Evolutionary conservation across 2,113 vertebrate genomes (phyloP), one percentile per base, ranked within the genome.

Genomic region (Orcinus orca): DNA sequence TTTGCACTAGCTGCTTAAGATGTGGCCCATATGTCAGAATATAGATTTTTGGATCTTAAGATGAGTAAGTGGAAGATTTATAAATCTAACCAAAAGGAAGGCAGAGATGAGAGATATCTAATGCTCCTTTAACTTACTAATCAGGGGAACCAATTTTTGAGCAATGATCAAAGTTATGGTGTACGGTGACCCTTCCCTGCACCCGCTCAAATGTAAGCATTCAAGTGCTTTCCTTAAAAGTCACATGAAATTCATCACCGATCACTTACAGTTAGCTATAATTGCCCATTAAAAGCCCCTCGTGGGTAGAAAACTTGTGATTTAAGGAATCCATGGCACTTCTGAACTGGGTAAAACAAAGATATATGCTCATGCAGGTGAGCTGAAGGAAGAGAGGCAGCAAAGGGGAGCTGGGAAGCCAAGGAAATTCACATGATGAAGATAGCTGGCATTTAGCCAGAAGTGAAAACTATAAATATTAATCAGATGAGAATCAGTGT

Each of bases 401-500:
- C 89, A 73, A 79, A 95, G 60, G 26, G 17, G n/a, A 90, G 44
- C 41, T 47, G 50, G 25, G 55, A 85, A 82, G 80, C 71, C 0
- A 17, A 55, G 53, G 67, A 88, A 97, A 96, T 41, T 94, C 97
- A 94, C 84, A 60, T 90, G 60, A 92, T 85, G 85, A 97, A 96
- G 88, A 95, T 50, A 44, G 33, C 77, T 97, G 94, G 95, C 97
- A 63, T 68, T 63, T 77, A 93, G 94, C 95, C 95, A 81, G 74
- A 96, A 96, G 67, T 90, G 55, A 94, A 96, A 94, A 86, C 96
- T 93, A 94, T 97, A 97, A 97, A 98, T 98, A 97, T 97, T 98
- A 97, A 97, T 97, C 95, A 98, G 97, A 91, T 93, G 88, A 96
- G 86, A 98, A 97, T 89, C 93, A 88, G 85, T 90, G 93, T 96